Evolutionary conservation across 2,797 vertebrate genomes (phyloP).

Genomic region (Dendrocincla fuliginosa): DNA sequence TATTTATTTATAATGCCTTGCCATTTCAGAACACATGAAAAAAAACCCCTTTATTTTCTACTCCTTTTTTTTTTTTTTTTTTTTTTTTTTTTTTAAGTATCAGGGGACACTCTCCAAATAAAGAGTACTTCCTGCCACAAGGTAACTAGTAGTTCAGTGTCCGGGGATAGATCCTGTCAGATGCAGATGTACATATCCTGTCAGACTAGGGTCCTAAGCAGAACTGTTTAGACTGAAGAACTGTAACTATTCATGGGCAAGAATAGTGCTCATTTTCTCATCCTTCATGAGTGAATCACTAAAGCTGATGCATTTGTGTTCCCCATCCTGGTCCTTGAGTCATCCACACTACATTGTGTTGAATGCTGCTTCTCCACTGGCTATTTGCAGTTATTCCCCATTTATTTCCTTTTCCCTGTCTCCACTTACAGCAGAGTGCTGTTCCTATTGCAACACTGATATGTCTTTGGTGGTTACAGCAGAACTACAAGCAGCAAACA

Average conservation of each 20-base stretch:
- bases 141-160: not conserved
- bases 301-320: not conserved
- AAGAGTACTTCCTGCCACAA: not conserved
- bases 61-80: no score
- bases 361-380: not conserved
- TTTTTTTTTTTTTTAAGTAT: not conserved
- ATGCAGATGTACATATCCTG: not conserved
- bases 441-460: not conserved
- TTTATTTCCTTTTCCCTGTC: not conserved
- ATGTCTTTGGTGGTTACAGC: not conserved
- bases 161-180: not conserved
- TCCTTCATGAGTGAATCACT: not conserved
- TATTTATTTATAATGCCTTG: not conserved
- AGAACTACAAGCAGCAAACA: not conserved
- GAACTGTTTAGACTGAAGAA: not conserved
- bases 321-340: not conserved
- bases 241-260: not conserved
- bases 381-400: not conserved
- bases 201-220: not conserved
- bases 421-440: not conserved
- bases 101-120: not conserved
- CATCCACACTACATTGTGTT: not conserved
- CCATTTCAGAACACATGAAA: not conserved
- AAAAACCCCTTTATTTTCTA: not conserved
- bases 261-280: not conserved